These are phyloP conservation scores for Ectropis crepuscularia DNA, from an alignment of 2,888 invertebrate genomes.

Conservation along the genomic window DNA sequence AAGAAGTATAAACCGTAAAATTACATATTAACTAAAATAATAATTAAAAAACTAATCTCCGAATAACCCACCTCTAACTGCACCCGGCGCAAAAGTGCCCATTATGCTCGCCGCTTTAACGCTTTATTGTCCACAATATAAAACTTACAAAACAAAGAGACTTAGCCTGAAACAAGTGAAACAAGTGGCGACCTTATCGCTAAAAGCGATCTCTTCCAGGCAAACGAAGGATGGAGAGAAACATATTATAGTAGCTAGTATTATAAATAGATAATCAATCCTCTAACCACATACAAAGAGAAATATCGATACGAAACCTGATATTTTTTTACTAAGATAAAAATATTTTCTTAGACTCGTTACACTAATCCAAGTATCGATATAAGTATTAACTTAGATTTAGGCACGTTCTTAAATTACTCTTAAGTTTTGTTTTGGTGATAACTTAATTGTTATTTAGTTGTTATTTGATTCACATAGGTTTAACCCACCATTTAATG, in stretches of 20 bases:
- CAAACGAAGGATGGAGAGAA: too few species aligned
- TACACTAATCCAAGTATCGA: conserved; percentile 18
- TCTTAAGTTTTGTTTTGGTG: conserved; percentile 39
- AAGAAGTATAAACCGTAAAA: too few species aligned
- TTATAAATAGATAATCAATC: background rate
- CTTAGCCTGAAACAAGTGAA: too few species aligned
- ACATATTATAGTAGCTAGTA: background rate
- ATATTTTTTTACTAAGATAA: conserved; percentile 22
- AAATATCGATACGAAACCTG: conserved; percentile 16
- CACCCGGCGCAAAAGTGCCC: too few species aligned
- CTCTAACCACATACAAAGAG: conserved; percentile 9
- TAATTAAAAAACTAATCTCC: too few species aligned
- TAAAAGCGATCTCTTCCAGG: too few species aligned
- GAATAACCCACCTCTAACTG: too few species aligned
- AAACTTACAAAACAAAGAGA: too few species aligned
- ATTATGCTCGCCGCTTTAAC: too few species aligned
- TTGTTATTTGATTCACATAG: conserved; percentile 44
- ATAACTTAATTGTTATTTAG: conserved; percentile 57
- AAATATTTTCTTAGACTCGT: conserved; percentile 24
- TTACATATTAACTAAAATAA: too few species aligned
- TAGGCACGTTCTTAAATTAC: conserved; percentile 27
- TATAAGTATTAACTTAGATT: conserved; percentile 33
- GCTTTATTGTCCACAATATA: too few species aligned
- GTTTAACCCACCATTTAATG: conserved; percentile 52
- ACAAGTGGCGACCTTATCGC: too few species aligned